Evolutionary conservation across 1,140 invertebrate species (phyloP), one percentile per base, ranked within the genome.

Genomic region (Papilio polytes): DNA sequence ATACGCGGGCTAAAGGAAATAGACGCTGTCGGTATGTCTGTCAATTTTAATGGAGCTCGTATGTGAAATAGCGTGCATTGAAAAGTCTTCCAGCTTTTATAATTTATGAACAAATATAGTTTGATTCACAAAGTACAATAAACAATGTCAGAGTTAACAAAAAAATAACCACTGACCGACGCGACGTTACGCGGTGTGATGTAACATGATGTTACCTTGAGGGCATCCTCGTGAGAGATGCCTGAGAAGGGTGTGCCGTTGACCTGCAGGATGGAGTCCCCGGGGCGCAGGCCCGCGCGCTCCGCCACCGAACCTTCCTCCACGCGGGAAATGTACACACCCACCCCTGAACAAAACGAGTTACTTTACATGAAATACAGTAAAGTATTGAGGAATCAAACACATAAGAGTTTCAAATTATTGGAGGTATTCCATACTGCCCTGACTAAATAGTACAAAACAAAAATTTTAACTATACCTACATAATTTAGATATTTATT

Each of bases 251-350:
- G 98, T 78, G 97, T 98, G 73, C 98, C 98, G 93, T 98, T 98
- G 82, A 98, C 98, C 95, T 98, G 97, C 84, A 98, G 96, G 89
- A 98, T 98, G 88, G 98, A 98, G 96, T 98, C 98, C 82, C 98
- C 98, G 82, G 98, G 97, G 87, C 97, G 96, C 78, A 98, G 95
- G 84, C 98, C 98, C 84, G 97, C 97, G 82, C 97, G 96, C 91
- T 98, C 98, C 77, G 98, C 98, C 80, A 98, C 97, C 86, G 98
- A 98, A 80, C 97, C 97, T 89, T 98, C 97, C 91, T 98, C 98
- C 82, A 98, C 97, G 85, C 98, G 95, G 85, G 98, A 98, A 93
- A 98, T 98, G 94, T 98, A 98, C 86, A 98, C 98, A 88, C 98
- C 97, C 83, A 97, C 97, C 87, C 97, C 97, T 98, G 51, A 41